These are phyloP conservation scores for Colletes collaris DNA, from an alignment of 2,888 invertebrate genomes.

Conservation along the genomic window DNA sequence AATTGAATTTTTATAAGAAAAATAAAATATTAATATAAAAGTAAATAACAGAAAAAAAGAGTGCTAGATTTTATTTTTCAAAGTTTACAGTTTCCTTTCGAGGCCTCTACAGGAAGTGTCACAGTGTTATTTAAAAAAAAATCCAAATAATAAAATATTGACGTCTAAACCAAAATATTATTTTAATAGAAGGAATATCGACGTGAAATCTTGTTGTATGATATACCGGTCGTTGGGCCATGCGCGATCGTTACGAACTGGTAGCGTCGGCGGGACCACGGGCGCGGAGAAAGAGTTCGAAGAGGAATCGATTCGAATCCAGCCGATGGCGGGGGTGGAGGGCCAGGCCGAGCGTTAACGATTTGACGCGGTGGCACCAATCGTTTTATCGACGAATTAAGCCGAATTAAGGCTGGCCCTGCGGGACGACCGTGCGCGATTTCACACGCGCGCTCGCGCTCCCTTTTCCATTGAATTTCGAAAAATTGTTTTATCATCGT, in stretches of 20 bases:
- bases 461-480: slow-evolving; percentile 46
- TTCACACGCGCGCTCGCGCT: slow-evolving; percentile 29
- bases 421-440: slow-evolving; percentile 46
- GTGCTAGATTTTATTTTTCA: no score
- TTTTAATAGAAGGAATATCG: no score
- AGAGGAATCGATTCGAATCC: slow-evolving; percentile 51
- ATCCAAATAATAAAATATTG: no score
- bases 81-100: no score
- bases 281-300: slow-evolving; percentile 31
- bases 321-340: neutral
- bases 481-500: slow-evolving; percentile 60
- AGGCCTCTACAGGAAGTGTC: no score
- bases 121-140: no score
- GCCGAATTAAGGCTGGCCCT: slow-evolving; percentile 59
- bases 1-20: no score
- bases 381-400: slow-evolving; percentile 65
- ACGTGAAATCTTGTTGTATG: no score
- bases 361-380: slow-evolving; percentile 54
- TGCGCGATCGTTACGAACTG: slow-evolving; percentile 19
- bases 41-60: no score
- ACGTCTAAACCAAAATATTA: no score
- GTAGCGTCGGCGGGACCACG: slow-evolving; percentile 19
- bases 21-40: no score
- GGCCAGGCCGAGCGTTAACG: slow-evolving; percentile 46
- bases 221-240: no score